These are phyloP conservation scores for Bufotes viridis DNA, from an alignment of 2,797 vertebrate genomes.

Conservation along the genomic window DNA sequence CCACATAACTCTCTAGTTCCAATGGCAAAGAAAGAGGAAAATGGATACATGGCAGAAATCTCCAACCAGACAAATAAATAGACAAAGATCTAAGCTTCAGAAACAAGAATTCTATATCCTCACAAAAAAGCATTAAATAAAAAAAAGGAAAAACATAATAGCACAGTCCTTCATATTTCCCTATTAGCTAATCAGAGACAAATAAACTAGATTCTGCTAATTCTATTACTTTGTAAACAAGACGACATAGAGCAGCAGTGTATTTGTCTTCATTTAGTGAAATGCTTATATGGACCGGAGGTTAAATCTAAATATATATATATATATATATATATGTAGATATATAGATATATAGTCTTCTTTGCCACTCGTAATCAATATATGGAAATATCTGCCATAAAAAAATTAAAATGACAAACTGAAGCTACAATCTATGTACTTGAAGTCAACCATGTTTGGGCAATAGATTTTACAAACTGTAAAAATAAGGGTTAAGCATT, in stretches of 20 bases:
- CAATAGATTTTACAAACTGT: neutral
- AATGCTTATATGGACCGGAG: slow-evolving; percentile 29
- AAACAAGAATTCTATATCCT: slow-evolving; percentile 2
- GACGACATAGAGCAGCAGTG: neutral
- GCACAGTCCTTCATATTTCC: slow-evolving; percentile 32
- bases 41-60: neutral
- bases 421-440: neutral
- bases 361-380: neutral
- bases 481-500: neutral
- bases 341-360: too few relatives aligned
- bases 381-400: neutral
- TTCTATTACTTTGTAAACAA: slow-evolving; percentile 29
- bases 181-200: neutral
- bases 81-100: slow-evolving; percentile 9
- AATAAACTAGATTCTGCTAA: neutral
- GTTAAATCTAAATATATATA: neutral
- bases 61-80: slow-evolving; percentile 52
- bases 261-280: slow-evolving; percentile 6
- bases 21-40: slow-evolving; percentile 13
- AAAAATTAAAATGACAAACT: neutral
- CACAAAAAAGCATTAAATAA: neutral
- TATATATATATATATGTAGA: too few relatives aligned
- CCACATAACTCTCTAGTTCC: slow-evolving; percentile 13
- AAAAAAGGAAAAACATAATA: neutral
- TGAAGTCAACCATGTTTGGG: neutral